Evolutionary conservation across 1,140 invertebrate genomes (phyloP).

Genomic region (Ephestia elutella): DNA sequence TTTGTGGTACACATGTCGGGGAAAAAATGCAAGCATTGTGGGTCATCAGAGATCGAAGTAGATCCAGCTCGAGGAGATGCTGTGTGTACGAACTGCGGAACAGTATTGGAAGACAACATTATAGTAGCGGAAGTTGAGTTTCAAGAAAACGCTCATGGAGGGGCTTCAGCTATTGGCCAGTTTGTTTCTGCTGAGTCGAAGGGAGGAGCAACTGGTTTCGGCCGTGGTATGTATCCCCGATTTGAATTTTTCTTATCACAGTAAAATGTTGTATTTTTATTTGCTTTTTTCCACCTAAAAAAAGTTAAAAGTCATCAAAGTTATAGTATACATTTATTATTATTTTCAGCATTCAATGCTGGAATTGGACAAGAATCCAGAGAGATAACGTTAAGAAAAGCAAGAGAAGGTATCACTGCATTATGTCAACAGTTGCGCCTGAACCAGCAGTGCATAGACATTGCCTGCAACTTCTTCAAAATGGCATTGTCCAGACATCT

Average conservation of each 20-base stretch:
- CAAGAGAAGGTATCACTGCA: slow-evolving; percentile 85
- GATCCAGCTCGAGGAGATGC: slow-evolving; percentile 95
- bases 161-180: slow-evolving; percentile 90
- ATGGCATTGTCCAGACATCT: slow-evolving; percentile 92
- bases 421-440: slow-evolving; percentile 87
- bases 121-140: slow-evolving; percentile 98
- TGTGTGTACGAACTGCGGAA: slow-evolving; percentile 96
- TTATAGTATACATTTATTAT: not conserved
- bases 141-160: slow-evolving; percentile 93
- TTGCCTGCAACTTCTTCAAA: slow-evolving; percentile 97
- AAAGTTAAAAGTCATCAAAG: too few species aligned
- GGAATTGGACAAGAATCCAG: slow-evolving; percentile 90
- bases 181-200: slow-evolving; percentile 93
- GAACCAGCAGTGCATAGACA: slow-evolving; percentile 94
- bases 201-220: slow-evolving; percentile 85
- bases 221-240: slow-evolving; percentile 70
- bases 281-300: too few species aligned
- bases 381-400: slow-evolving; percentile 91
- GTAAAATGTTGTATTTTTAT: too few species aligned
- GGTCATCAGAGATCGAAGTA: slow-evolving; percentile 94
- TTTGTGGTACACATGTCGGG: slow-evolving; percentile 70
- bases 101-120: slow-evolving; percentile 95
- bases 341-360: slow-evolving; percentile 82
- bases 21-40: slow-evolving; percentile 92
- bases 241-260: too few species aligned